Conservation (phyloP, 2,888 invertebrate genomes). For the Campoplex capitator region DNA sequence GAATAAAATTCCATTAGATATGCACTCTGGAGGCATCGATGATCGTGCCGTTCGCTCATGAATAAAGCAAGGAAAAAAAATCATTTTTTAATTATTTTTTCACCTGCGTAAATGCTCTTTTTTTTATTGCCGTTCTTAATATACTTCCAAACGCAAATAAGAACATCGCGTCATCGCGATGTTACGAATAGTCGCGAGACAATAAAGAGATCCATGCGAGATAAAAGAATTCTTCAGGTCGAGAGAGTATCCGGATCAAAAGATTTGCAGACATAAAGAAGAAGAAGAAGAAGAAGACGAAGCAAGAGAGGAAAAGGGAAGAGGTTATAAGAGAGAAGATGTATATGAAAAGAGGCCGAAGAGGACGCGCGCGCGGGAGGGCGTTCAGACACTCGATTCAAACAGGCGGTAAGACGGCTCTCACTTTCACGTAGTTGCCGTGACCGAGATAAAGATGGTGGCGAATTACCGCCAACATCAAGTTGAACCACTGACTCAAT, state of each 20-base stretch:
- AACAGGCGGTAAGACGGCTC: constrained; percentile 74
- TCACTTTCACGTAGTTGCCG: constrained; percentile 84
- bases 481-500: constrained; percentile 43
- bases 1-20: background rate
- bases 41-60: background rate
- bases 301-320: constrained; percentile 10
- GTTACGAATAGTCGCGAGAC: constrained; percentile 17
- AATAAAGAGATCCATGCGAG: constrained; percentile 31
- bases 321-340: constrained; percentile 14
- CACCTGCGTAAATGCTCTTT: background rate
- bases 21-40: background rate
- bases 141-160: background rate
- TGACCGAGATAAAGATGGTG: constrained; percentile 84
- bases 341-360: constrained; percentile 36
- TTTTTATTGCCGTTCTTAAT: background rate
- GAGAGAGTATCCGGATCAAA: constrained; percentile 33
- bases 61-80: background rate
- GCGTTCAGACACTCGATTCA: constrained; percentile 48
- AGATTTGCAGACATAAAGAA: constrained; percentile 11
- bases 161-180: constrained; percentile 21
- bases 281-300: background rate
- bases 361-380: constrained; percentile 31
- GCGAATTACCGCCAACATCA: constrained; percentile 74
- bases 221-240: constrained; percentile 23
- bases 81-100: constrained; percentile 1